A percentile compares a stretch with the other conserved stretches of the same genome.
phyloP scores from a whole-genome alignment of 2,888 invertebrate genomes.

The Polydrusus pterygomalis region DNA sequence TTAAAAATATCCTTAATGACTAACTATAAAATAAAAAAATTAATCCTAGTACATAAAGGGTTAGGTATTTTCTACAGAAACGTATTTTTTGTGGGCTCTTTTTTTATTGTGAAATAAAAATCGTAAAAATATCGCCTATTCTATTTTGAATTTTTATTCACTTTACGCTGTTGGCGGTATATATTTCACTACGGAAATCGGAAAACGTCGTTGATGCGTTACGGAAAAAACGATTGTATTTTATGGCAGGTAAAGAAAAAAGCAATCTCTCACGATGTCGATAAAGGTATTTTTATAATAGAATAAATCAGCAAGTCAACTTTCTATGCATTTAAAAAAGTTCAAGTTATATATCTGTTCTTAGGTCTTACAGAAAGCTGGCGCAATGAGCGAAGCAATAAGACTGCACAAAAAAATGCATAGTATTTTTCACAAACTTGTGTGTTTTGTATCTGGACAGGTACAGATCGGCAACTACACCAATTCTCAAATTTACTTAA shows the following conservation, averaged over 20 bases:
- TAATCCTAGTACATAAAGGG: too few species aligned
- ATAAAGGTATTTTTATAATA: conserved; percentile 10
- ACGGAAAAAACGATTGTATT: neutral
- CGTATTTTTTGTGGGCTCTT: neutral
- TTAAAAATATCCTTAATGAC: too few species aligned
- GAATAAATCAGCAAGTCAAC: neutral
- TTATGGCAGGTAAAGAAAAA: conserved; percentile 16
- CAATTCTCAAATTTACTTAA: too few species aligned
- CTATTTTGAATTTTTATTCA: neutral
- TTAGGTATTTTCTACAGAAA: too few species aligned
- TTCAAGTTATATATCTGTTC: neutral
- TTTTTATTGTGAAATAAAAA: neutral
- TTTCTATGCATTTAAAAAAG: conserved; percentile 13
- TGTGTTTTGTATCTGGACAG: too few species aligned
- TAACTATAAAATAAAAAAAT: too few species aligned
- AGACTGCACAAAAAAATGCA: too few species aligned
- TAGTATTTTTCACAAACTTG: too few species aligned
- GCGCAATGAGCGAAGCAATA: too few species aligned
- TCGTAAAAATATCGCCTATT: neutral
- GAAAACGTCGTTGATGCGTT: conserved; percentile 1
- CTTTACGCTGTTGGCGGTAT: conserved; percentile 2
- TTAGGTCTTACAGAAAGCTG: too few species aligned
- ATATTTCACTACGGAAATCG: conserved; percentile 1
- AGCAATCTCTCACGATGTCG: neutral
- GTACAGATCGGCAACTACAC: too few species aligned